Percentiles rank a stretch among this genome's conserved stretches.
These are phyloP conservation scores for Pelodytes ibericus DNA, from an alignment of 2,797 vertebrate species.

Conservation along the genomic window DNA sequence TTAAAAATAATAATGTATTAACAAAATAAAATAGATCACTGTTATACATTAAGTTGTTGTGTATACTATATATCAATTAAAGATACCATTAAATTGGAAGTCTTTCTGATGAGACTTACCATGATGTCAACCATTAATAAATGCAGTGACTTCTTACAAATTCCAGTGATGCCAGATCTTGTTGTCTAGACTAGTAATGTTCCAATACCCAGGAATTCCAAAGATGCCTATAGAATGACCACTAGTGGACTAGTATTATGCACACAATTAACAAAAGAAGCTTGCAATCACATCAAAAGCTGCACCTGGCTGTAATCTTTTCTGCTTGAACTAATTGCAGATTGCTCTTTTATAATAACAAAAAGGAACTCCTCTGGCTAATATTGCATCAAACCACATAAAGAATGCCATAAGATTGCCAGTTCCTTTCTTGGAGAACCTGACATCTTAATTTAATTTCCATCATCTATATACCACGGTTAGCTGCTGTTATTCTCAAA, in stretches of 20 bases:
- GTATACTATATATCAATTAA: too few relatives aligned
- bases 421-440: slow-evolving; percentile 58
- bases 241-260: slow-evolving; percentile 57
- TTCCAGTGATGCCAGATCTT: slow-evolving; percentile 57
- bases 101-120: too few relatives aligned
- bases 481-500: slow-evolving; percentile 53
- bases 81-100: too few relatives aligned
- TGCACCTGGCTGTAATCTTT: slow-evolving; percentile 72
- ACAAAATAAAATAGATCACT: too few relatives aligned
- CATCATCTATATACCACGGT: slow-evolving; percentile 51
- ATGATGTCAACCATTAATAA: slow-evolving; percentile 55
- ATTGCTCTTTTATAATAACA: slow-evolving; percentile 60
- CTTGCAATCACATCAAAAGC: slow-evolving; percentile 64
- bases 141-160: slow-evolving; percentile 44
- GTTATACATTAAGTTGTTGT: too few relatives aligned
- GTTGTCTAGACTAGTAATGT: slow-evolving; percentile 64
- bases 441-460: slow-evolving; percentile 63
- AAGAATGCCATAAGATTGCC: slow-evolving; percentile 56
- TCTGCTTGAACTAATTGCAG: slow-evolving; percentile 71
- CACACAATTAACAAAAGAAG: slow-evolving; percentile 66
- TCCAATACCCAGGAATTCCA: slow-evolving; percentile 67
- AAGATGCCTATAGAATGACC: slow-evolving; percentile 70
- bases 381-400: slow-evolving; percentile 62
- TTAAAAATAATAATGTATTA: too few relatives aligned
- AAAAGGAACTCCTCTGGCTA: slow-evolving; percentile 52